Conservation (phyloP, 2,113 vertebrate species). For the Talpa occidentalis region DNA sequence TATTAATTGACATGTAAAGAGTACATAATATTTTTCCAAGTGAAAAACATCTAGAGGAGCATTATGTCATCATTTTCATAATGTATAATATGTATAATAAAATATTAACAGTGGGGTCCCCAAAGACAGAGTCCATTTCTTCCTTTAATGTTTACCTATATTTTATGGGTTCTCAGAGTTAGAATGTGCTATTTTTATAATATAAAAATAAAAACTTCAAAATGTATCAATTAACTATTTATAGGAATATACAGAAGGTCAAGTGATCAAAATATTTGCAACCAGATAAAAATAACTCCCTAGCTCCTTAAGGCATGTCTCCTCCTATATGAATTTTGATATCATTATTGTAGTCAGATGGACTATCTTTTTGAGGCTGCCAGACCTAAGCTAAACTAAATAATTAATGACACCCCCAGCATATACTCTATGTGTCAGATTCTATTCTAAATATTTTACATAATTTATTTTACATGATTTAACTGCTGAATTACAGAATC, state of each 20-base stretch:
- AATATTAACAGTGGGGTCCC: neutral
- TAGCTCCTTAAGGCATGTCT: neutral
- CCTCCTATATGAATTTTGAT: constrained; percentile 12
- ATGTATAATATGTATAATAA: neutral
- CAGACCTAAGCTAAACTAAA: neutral
- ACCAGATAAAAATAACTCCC: neutral
- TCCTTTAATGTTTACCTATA: neutral
- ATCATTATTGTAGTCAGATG: neutral
- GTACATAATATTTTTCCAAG: neutral
- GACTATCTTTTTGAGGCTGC: neutral
- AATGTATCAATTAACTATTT: neutral
- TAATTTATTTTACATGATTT: neutral
- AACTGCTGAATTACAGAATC: neutral
- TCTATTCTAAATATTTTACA: neutral
- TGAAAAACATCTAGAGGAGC: neutral
- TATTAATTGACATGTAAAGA: neutral
- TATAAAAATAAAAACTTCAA: constrained; percentile 14
- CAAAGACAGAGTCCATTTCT: constrained; percentile 1
- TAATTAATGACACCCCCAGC: neutral
- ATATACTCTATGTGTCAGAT: neutral
- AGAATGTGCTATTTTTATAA: neutral
- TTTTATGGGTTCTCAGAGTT: neutral
- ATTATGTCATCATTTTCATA: neutral
- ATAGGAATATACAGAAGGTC: neutral
- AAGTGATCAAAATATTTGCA: constrained; percentile 40